Percentiles rank a stretch among this genome's conserved stretches.
Conservation (phyloP, 2,888 invertebrate genomes). For the Lumbricus terrestris region DNA sequence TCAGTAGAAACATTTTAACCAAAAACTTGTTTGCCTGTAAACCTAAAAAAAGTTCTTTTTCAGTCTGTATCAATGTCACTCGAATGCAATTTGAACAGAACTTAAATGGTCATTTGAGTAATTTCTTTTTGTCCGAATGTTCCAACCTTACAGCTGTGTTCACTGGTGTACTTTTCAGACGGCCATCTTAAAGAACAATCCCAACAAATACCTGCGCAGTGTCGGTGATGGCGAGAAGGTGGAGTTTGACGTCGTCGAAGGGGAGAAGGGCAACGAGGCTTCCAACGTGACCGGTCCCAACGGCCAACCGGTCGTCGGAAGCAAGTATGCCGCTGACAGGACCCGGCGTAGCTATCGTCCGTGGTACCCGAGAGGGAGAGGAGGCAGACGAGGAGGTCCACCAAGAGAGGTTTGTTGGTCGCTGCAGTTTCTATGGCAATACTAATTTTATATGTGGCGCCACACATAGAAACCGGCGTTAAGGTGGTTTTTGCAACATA, state of each 20-base stretch:
- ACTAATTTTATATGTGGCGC: too few species aligned
- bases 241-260: constrained; percentile 94
- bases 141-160: neutral
- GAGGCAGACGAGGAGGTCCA: neutral
- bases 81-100: neutral
- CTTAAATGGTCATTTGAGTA: neutral
- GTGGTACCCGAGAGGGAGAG: neutral
- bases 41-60: neutral
- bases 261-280: constrained; percentile 74
- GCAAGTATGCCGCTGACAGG: constrained; percentile 91
- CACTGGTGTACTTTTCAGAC: constrained; percentile 62
- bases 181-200: constrained; percentile 94
- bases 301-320: constrained; percentile 87
- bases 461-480: too few species aligned
- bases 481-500: too few species aligned
- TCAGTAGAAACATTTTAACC: neutral
- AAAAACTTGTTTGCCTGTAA: neutral
- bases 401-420: neutral
- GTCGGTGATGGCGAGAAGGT: constrained; percentile 96
- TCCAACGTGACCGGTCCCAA: constrained; percentile 94
- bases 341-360: neutral
- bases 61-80: neutral
- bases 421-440: neutral
- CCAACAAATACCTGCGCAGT: constrained; percentile 93
- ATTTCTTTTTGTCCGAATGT: neutral